Base-by-base conservation (phyloP, 2,888 invertebrate species). In the Gortyna flavago region DNA sequence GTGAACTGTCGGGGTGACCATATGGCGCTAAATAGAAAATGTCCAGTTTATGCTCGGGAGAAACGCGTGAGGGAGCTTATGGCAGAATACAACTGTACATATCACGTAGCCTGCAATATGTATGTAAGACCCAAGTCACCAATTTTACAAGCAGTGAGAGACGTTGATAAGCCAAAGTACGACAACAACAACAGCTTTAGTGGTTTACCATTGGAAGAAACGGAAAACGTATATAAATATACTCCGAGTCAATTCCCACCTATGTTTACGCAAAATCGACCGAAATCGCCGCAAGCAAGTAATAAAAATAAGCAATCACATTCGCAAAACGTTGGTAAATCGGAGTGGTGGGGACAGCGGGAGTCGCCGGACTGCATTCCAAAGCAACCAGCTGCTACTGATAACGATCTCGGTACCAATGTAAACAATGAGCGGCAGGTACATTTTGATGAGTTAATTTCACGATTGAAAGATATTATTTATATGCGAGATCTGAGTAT, bases 1-100 rank as follows among this genome's bases (percentile, higher is more conserved):
- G 11, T 66, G 18, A 84, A 85, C 54, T 84, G 82, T 73, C 69
- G 74, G 11, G 82, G 79, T 25, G 32, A 67, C 7, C 84, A 85
- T 25, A 75, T 80, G 68, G 74, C 78, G 4, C n/a, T 83, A 7
- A 35, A 75, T 41, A 80, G 80, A 73, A 48, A 3, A 3, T 85
- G 85, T 38, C 61, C 84, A 68, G 21, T 18, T 41, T 85, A 75
- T 61, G 32, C 41, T 25, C 82, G 77, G 59, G 83, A 85, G 62
- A 85, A 82, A 62, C 38, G 72, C 38, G 73, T 82, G 13, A 68
- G n/a, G n/a, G 18, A n/a, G 9, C 32, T 83, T 18, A 85, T 85
- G 85, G 68, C 79, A 18, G 61, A 79, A 32, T 29, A 72, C 35
- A 70, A 81, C 62, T 35, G 72, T 18, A 77, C 83, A 0, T 85